Conservation (phyloP, 2,888 invertebrate species). For the Lithophane socia region DNA sequence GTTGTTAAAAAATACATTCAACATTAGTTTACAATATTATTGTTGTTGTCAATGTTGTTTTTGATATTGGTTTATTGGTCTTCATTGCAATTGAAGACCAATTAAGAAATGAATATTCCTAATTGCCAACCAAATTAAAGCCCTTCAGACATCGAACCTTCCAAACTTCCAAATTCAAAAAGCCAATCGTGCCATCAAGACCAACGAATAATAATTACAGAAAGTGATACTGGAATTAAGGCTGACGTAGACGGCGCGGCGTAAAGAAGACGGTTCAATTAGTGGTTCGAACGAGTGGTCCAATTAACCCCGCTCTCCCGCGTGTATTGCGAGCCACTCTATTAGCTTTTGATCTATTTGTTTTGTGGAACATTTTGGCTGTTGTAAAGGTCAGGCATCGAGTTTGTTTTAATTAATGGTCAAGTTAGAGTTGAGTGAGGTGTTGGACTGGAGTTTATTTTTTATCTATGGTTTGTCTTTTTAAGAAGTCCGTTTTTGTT, state of each 20-base stretch:
- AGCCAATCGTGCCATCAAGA: conserved; percentile 36
- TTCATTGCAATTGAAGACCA: not conserved
- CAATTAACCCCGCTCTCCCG: conserved; percentile 63
- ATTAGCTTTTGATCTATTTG: conserved; percentile 62
- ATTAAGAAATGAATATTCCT: too few relatives aligned
- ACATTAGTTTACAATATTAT: too few relatives aligned
- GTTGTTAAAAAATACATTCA: too few relatives aligned
- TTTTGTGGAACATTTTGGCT: conserved; percentile 43
- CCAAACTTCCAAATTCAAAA: conserved; percentile 22
- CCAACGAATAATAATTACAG: conserved; percentile 60
- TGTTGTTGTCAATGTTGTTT: too few relatives aligned
- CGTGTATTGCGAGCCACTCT: conserved; percentile 53
- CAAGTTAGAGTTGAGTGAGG: not conserved
- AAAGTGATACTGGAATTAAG: conserved; percentile 44
- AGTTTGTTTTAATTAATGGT: conserved; percentile 34
- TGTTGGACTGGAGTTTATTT: conserved; percentile 9
- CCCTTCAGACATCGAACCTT: not conserved
- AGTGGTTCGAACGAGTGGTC: conserved; percentile 57
- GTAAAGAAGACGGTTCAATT: conserved; percentile 66
- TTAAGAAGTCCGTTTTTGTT: not conserved
- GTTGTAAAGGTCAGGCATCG: conserved; percentile 24
- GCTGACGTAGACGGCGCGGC: conserved; percentile 37
- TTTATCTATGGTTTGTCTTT: not conserved
- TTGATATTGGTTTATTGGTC: too few relatives aligned
- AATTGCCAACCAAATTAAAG: not conserved